Base-by-base conservation (phyloP, 2,888 invertebrate species). In the Morpho achilles region DNA sequence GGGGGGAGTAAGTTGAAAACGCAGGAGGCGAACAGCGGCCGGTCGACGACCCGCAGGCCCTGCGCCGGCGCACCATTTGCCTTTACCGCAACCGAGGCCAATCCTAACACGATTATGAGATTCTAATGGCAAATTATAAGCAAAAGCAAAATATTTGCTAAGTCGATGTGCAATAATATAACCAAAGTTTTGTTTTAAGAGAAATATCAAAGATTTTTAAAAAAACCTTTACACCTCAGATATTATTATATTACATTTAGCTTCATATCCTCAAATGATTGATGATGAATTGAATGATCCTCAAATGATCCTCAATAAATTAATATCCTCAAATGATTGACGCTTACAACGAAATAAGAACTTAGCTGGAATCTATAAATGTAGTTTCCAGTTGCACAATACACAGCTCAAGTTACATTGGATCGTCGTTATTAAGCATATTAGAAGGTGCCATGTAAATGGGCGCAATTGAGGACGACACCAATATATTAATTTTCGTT, bases 21-120 rank as follows among this genome's bases (percentile, higher is more conserved):
- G 85, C 86, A 87, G 84, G 82, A 87, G 85, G 86, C 84, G 86
- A 86, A 77, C 84, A 79, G 76, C 84, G 82, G 74, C 76, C 84
- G 87, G 88, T 88, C 89, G 88, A 85, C 88, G 88, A 88, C 88
- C 89, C 81, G 61, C 82, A 78, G 82, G 85, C 87, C 87, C 85
- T 84, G 87, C 82, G 82, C 82, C 73, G 73, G 81, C 82, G 80
- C 84, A 87, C 77, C 87, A 84, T 81, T 86, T 78, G 84, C 73
- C 68, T 69, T 65, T 75, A 76, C 77, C 75, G 75, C 67, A 66
- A 69, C 69, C 69, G 67, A 72, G 72, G 73, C 73, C 74, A 75
- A 84, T 82, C 80, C 79, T 82, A 82, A 77, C 79, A 78, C 75
- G 77, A 80, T 80, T 80, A 83, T 76, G 74, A 74, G 67, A 79